Conservation (phyloP, 1,140 invertebrate species). For the Bradysia coprophila region DNA sequence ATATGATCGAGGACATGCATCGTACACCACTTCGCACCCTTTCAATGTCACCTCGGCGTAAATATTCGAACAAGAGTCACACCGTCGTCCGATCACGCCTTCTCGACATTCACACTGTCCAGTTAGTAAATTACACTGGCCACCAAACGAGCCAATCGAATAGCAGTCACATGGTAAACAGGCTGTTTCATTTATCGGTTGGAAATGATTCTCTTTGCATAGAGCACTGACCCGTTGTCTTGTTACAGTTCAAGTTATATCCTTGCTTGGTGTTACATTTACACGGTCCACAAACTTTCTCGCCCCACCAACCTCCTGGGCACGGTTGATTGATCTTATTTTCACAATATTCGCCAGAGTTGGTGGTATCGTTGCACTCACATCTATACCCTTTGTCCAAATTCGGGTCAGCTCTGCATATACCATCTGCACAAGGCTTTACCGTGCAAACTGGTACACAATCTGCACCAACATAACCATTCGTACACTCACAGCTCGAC, state of each 20-base stretch:
- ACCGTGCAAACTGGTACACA: conserved; percentile 74
- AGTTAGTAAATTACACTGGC: conserved; percentile 54
- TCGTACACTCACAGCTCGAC: conserved; percentile 57
- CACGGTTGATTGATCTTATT: conserved; percentile 56
- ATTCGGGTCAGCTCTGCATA: conserved; percentile 42
- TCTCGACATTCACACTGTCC: conserved; percentile 82
- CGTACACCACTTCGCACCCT: conserved; percentile 83
- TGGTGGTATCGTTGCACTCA: conserved; percentile 37
- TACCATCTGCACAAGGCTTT: conserved; percentile 67
- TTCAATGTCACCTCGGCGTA: conserved; percentile 82
- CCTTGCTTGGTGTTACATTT: conserved; percentile 68
- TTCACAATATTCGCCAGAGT: conserved; percentile 63
- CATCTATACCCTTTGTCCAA: conserved; percentile 56
- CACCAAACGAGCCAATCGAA: conserved; percentile 59
- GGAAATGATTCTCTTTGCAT: conserved; percentile 89
- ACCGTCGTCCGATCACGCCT: conserved; percentile 82
- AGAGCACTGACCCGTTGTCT: conserved; percentile 73
- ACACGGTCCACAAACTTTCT: conserved; percentile 86
- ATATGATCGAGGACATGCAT: conserved; percentile 73
- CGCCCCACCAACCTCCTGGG: conserved; percentile 87
- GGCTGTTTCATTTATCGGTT: conserved; percentile 42
- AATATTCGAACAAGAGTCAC: conserved; percentile 80
- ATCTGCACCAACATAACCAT: conserved; percentile 54
- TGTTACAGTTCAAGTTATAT: conserved; percentile 84
- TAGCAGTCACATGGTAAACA: conserved; percentile 90